phyloP scores from a whole-genome alignment of 2,888 invertebrate genomes.

The Isoperla grammatica region DNA sequence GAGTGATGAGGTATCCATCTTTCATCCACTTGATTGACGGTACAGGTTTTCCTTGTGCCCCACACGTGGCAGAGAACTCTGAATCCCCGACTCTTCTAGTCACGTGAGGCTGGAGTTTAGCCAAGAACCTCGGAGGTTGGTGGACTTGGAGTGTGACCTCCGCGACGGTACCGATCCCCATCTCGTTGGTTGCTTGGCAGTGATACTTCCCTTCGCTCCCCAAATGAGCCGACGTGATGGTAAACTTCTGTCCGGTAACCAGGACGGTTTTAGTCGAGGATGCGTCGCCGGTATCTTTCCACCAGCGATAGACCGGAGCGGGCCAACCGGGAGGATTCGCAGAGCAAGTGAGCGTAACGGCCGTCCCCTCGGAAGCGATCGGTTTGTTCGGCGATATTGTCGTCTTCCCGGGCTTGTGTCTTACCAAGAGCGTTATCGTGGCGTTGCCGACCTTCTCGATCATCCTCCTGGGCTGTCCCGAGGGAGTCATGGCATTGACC shows the following conservation, averaged over 20 bases:
- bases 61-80: conserved; percentile 74
- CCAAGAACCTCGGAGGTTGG: conserved; percentile 79
- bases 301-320: conserved; percentile 84
- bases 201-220: conserved; percentile 84
- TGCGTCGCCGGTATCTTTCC: conserved; percentile 61
- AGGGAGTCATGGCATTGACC: conserved; percentile 71
- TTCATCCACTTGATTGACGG: conserved; percentile 83
- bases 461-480: conserved; percentile 52
- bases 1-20: conserved; percentile 72
- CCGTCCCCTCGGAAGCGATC: conserved; percentile 75
- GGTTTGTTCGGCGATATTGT: conserved; percentile 78
- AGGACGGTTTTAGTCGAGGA: conserved; percentile 51
- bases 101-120: conserved; percentile 75
- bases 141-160: conserved; percentile 80
- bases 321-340: conserved; percentile 92
- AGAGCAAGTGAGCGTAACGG: conserved; percentile 76
- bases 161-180: conserved; percentile 80
- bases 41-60: conserved; percentile 82
- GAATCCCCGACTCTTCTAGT: conserved; percentile 66
- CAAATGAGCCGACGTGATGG: conserved; percentile 77
- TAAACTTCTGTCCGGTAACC: conserved; percentile 75
- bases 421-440: conserved; percentile 73
- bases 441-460: conserved; percentile 74
- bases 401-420: conserved; percentile 82
- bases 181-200: conserved; percentile 84